Conservation (phyloP, 2,113 vertebrate species). For the Heptranchias perlo region DNA sequence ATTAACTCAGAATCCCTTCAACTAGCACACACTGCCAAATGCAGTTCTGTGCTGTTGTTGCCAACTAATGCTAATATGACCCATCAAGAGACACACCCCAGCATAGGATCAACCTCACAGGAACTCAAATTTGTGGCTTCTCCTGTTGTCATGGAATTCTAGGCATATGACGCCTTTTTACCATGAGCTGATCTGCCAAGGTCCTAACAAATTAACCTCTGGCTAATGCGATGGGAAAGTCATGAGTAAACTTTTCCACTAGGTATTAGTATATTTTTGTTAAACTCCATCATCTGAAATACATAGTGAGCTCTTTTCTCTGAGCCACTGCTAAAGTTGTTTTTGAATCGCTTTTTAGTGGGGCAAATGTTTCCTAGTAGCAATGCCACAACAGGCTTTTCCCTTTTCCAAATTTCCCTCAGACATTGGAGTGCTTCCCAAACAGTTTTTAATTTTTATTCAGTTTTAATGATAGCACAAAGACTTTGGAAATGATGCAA, state of each 20-base stretch:
- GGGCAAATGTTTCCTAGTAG: too few species aligned
- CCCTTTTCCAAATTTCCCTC: not conserved
- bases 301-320: not conserved
- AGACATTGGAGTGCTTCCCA: not conserved
- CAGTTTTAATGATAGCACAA: not conserved
- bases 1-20: not conserved
- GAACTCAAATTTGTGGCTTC: not conserved
- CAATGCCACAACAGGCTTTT: not conserved
- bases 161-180: not conserved
- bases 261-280: not conserved
- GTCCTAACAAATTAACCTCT: constrained; percentile 17
- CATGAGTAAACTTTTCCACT: not conserved
- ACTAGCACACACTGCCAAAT: not conserved
- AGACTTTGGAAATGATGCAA: not conserved
- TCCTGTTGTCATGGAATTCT: not conserved
- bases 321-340: not conserved
- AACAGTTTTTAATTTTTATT: not conserved
- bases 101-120: constrained; percentile 7
- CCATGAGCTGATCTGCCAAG: not conserved
- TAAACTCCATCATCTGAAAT: not conserved
- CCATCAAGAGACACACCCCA: not conserved
- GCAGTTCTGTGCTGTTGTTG: not conserved
- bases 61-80: not conserved
- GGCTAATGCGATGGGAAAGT: not conserved
- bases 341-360: not conserved